Percentiles rank a stretch among this genome's conserved stretches.
Conservation (phyloP, 2,113 vertebrate genomes). For the Neotragus pygmaeus region DNA sequence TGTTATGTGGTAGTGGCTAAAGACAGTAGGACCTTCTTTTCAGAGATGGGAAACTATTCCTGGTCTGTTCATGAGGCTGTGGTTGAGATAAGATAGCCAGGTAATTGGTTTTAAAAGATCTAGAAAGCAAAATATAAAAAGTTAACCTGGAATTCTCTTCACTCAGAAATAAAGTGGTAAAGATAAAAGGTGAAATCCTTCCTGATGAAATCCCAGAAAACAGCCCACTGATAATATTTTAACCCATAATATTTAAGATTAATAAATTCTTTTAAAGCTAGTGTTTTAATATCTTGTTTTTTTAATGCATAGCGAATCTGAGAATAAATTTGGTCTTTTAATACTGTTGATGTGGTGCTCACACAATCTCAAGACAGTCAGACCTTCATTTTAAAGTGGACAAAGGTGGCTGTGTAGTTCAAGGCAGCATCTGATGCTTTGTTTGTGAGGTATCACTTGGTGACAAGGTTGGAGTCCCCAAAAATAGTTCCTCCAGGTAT, state of each 20-base stretch:
- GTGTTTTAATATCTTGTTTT: conserved; percentile 1
- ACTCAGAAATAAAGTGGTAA: background rate
- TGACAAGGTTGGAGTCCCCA: background rate
- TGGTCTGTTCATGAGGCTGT: background rate
- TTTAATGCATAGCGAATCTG: background rate
- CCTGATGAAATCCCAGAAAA: background rate
- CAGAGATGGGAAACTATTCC: background rate
- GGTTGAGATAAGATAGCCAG: background rate
- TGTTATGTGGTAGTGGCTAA: background rate
- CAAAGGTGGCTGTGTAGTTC: background rate
- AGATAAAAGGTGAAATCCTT: background rate
- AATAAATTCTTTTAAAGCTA: conserved; percentile 75
- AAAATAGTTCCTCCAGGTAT: background rate
- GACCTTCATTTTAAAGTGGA: background rate
- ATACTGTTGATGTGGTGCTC: background rate
- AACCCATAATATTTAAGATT: conserved; percentile 55
- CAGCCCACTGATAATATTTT: background rate
- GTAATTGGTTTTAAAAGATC: background rate
- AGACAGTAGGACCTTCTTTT: background rate
- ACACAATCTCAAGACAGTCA: background rate
- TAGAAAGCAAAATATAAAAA: background rate
- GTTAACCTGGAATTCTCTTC: background rate
- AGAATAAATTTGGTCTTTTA: background rate
- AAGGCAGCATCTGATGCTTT: background rate
- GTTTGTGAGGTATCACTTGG: background rate